Percentiles rank a stretch among this genome's conserved stretches.
phyloP scores from a whole-genome alignment of 2,113 vertebrate genomes.

The Eolophus roseicapilla region DNA sequence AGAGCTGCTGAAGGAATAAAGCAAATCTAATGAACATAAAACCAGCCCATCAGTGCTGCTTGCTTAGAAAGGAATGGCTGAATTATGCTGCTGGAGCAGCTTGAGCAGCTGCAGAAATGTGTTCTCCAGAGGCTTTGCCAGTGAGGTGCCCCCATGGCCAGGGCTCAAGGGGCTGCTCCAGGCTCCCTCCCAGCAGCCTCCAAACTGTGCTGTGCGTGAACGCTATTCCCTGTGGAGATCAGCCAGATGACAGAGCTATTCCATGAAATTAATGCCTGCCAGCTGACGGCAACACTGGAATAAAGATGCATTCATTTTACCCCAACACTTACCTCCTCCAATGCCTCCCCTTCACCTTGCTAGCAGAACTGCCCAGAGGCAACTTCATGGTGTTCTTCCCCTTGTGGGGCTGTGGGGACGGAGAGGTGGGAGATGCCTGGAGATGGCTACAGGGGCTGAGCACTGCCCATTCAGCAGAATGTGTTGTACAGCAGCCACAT shows the following conservation, averaged over 20 bases:
- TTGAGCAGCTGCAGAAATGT: background rate
- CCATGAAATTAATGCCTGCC: background rate
- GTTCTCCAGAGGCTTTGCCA: background rate
- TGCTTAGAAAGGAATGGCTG: rapidly evolving
- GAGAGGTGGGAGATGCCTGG: background rate
- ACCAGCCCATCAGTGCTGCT: background rate
- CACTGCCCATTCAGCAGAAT: rapidly evolving
- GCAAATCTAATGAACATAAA: background rate
- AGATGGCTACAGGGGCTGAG: rapidly evolving
- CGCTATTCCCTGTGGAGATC: background rate
- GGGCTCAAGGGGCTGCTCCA: background rate
- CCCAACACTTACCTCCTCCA: background rate
- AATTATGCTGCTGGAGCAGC: background rate
- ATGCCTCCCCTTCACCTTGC: rapidly evolving
- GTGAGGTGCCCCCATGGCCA: background rate
- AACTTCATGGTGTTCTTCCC: background rate
- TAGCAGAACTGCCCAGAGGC: background rate
- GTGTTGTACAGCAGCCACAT: background rate
- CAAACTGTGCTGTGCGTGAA: rapidly evolving
- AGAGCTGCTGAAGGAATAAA: background rate
- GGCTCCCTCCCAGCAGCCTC: background rate
- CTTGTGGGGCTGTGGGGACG: rapidly evolving
- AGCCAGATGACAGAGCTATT: background rate
- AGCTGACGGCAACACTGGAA: background rate
- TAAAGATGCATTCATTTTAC: background rate